Conservation (phyloP, 2,888 invertebrate genomes). For the Penaeus monodon region DNA sequence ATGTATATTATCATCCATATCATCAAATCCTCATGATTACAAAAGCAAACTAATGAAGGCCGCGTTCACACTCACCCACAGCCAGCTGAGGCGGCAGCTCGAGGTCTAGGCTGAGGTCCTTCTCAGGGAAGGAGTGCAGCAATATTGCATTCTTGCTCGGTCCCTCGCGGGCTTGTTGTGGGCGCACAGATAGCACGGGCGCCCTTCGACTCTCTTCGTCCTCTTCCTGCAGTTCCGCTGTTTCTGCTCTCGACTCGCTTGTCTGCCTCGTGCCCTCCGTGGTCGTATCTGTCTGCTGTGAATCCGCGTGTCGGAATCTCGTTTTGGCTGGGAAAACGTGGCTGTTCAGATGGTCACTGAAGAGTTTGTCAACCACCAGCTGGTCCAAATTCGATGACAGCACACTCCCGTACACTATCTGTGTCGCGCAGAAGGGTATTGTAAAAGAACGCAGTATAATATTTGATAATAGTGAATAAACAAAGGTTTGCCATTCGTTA, state of each 20-base stretch:
- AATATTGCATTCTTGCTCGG: constrained; percentile 4
- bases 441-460: background rate
- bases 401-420: constrained; percentile 42
- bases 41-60: background rate
- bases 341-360: constrained; percentile 35
- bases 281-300: background rate
- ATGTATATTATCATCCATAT: background rate
- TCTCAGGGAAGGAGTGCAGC: constrained; percentile 31
- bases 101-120: constrained; percentile 22
- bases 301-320: background rate
- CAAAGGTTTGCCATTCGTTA: background rate
- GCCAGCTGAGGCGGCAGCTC: constrained; percentile 17
- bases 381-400: constrained; percentile 36
- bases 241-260: background rate
- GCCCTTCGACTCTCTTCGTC: too few species aligned
- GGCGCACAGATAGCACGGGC: background rate
- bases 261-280: background rate
- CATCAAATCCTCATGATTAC: background rate
- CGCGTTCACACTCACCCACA: constrained; percentile 17
- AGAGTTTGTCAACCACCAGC: constrained; percentile 31
- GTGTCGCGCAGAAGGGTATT: background rate
- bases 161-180: background rate
- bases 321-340: background rate
- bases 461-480: background rate
- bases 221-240: too few species aligned